These are phyloP conservation scores for Phoxinus phoxinus DNA, from an alignment of 2,113 vertebrate genomes.

Conservation along the genomic window DNA sequence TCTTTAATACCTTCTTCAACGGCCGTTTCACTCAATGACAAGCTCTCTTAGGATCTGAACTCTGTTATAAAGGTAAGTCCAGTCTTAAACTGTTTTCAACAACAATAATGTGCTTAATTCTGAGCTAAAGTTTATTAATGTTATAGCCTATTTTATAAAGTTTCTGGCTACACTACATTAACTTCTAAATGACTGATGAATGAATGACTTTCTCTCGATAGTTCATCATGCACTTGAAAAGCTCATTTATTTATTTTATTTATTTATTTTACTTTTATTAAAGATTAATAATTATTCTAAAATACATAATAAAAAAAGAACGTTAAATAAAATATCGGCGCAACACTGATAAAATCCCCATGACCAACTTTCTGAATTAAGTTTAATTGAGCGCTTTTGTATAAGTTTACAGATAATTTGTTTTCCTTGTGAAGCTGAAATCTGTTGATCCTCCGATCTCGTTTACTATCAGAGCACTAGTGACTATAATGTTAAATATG, in stretches of 20 bases:
- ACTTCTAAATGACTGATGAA: not conserved
- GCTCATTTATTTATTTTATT: not conserved
- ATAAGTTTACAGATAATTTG: not conserved
- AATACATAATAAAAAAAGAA: too few relatives aligned
- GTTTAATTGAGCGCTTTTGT: not conserved
- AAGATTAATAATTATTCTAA: not conserved
- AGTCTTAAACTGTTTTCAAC: too few relatives aligned
- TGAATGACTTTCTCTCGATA: not conserved
- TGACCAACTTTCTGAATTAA: too few relatives aligned
- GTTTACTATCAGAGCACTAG: not conserved
- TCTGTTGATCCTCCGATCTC: not conserved
- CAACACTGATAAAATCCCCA: not conserved
- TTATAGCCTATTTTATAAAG: not conserved
- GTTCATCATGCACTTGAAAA: not conserved
- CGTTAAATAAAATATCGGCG: not conserved
- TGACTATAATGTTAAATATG: not conserved
- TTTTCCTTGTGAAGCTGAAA: not conserved
- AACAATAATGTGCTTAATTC: not conserved
- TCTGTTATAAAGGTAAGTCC: conserved; percentile 31
- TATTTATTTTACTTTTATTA: not conserved
- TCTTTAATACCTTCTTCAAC: not conserved
- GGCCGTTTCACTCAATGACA: not conserved
- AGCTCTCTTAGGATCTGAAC: not conserved
- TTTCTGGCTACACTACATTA: not conserved
- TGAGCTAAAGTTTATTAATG: not conserved